Conservation (phyloP, 2,888 invertebrate species). For the Exephanes ischioxanthus region DNA sequence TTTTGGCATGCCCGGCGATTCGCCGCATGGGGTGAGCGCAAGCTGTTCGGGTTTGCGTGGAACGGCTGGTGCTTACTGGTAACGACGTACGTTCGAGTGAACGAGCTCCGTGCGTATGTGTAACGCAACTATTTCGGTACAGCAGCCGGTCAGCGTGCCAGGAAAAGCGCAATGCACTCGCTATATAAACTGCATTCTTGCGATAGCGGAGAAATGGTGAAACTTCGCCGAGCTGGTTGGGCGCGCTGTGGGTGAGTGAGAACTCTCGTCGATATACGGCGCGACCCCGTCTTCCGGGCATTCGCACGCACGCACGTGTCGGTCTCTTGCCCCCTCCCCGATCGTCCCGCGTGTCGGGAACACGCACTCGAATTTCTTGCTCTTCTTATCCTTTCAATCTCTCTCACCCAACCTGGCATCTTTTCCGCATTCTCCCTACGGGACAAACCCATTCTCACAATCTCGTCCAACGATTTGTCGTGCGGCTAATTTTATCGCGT, state of each 20-base stretch:
- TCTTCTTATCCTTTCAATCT: not conserved
- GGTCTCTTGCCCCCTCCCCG: conserved; percentile 3
- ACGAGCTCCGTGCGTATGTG: conserved; percentile 53
- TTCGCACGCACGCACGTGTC: conserved; percentile 42
- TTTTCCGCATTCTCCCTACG: conserved; percentile 20
- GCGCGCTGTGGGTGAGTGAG: conserved; percentile 43
- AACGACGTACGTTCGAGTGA: not conserved
- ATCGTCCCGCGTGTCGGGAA: not conserved
- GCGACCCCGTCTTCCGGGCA: conserved; percentile 56
- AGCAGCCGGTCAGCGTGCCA: conserved; percentile 75
- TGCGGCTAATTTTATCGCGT: conserved; percentile 24
- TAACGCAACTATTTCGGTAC: conserved; percentile 72
- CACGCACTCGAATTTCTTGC: conserved; percentile 2
- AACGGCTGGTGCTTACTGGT: conserved; percentile 11
- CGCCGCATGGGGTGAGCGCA: conserved; percentile 14
- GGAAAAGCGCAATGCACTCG: conserved; percentile 76
- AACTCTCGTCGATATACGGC: conserved; percentile 56
- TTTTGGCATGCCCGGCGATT: conserved; percentile 23
- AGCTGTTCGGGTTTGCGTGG: conserved; percentile 6
- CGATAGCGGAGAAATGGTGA: conserved; percentile 58
- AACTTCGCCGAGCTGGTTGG: not conserved
- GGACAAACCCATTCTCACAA: not conserved
- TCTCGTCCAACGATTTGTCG: conserved; percentile 22
- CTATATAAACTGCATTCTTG: conserved; percentile 75
- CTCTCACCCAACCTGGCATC: not conserved